Evolutionary conservation across 2,888 invertebrate species (phyloP).

Genomic region (Lasioglossum morio): DNA sequence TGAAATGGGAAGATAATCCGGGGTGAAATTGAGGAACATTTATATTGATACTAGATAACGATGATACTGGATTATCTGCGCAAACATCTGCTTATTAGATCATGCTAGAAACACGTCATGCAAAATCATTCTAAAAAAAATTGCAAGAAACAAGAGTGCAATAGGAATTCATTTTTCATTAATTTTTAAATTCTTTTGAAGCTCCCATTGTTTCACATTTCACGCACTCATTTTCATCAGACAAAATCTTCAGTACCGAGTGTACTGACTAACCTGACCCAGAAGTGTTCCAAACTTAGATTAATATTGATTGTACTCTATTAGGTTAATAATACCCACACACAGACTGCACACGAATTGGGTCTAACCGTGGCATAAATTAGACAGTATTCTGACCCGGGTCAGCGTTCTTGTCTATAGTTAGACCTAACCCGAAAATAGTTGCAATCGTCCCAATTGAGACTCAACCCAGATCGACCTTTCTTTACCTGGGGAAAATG

Average conservation of each 20-base stretch:
- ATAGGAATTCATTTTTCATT: neutral
- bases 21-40: neutral
- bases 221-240: neutral
- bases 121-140: neutral
- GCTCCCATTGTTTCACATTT: neutral
- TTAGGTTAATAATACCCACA: neutral
- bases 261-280: neutral
- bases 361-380: neutral
- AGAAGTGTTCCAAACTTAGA: neutral
- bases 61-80: neutral
- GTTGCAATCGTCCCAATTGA: neutral
- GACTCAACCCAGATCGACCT: neutral
- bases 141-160: neutral
- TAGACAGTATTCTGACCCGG: neutral
- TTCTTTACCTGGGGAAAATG: too few relatives aligned
- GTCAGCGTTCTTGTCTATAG: neutral
- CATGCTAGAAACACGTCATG: neutral
- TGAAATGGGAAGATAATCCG: neutral
- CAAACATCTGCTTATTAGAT: neutral
- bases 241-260: neutral
- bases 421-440: neutral
- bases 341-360: neutral
- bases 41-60: neutral
- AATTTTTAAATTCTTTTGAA: neutral
- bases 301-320: neutral